Evolutionary conservation across 2,888 invertebrate species (phyloP).

Genomic region (Lacanobia wlatinum): DNA sequence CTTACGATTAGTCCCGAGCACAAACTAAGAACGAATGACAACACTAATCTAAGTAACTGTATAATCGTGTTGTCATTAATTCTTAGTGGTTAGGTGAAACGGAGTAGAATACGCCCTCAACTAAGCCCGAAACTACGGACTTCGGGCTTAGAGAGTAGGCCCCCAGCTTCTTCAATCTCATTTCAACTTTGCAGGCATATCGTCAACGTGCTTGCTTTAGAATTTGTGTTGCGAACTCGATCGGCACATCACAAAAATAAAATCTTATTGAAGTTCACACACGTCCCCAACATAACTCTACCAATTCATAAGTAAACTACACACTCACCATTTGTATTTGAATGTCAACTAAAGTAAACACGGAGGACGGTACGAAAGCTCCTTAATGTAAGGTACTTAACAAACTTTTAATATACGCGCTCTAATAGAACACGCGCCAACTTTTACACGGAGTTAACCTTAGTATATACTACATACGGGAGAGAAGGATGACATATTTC

Average conservation of each 20-base stretch:
- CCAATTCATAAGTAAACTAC: slow-evolving; percentile 27
- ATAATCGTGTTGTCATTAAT: too few relatives aligned
- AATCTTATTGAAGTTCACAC: not conserved
- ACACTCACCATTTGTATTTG: slow-evolving; percentile 41
- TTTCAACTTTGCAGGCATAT: too few relatives aligned
- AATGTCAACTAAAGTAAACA: slow-evolving; percentile 49
- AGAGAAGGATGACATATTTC: not conserved
- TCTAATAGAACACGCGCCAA: slow-evolving; percentile 80
- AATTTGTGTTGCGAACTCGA: not conserved
- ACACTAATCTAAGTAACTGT: too few relatives aligned
- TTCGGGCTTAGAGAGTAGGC: too few relatives aligned
- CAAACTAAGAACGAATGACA: too few relatives aligned
- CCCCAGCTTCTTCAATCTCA: too few relatives aligned
- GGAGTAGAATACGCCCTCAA: too few relatives aligned
- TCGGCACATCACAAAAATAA: not conserved
- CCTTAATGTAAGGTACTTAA: slow-evolving; percentile 81
- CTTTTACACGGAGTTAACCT: slow-evolving; percentile 59
- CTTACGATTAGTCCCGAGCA: too few relatives aligned
- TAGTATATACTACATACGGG: slow-evolving; percentile 44
- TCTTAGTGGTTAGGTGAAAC: too few relatives aligned
- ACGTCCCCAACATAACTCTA: not conserved
- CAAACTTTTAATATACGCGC: slow-evolving; percentile 82
- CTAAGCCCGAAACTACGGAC: too few relatives aligned
- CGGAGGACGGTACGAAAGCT: slow-evolving; percentile 64
- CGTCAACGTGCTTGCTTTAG: too few relatives aligned